Evolutionary conservation across 2,888 invertebrate genomes (phyloP).

Genomic region (Ichneumon xanthorius): DNA sequence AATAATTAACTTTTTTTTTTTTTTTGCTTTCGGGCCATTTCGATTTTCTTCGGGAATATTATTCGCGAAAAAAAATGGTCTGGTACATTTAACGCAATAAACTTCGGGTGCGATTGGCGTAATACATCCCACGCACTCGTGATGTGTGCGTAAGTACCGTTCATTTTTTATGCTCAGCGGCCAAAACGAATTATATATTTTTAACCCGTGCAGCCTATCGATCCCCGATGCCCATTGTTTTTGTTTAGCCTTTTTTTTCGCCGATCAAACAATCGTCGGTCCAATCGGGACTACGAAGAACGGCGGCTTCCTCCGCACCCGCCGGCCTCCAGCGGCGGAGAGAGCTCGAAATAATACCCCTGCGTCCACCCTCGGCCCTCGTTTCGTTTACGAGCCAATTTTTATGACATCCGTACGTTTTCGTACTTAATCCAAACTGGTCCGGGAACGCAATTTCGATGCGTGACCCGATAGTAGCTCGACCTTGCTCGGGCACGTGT

Average conservation of each 20-base stretch:
- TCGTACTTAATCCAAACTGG: slow-evolving; percentile 61
- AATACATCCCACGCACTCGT: neutral
- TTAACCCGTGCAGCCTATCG: slow-evolving; percentile 45
- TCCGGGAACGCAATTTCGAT: slow-evolving; percentile 57
- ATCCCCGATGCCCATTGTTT: slow-evolving; percentile 50
- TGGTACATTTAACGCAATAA: slow-evolving; percentile 15
- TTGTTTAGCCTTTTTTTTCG: too few relatives aligned
- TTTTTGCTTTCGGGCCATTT: slow-evolving; percentile 18
- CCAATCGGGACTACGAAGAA: slow-evolving; percentile 30
- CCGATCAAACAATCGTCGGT: slow-evolving; percentile 44
- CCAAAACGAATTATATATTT: slow-evolving; percentile 45
- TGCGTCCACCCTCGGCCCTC: slow-evolving; percentile 21
- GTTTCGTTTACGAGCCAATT: slow-evolving; percentile 73
- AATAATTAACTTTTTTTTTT: too few relatives aligned
- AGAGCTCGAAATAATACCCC: slow-evolving; percentile 66
- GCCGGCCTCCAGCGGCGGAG: neutral
- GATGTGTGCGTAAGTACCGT: neutral
- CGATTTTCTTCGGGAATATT: neutral
- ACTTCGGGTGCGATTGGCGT: slow-evolving; percentile 8
- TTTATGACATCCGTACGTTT: slow-evolving; percentile 72
- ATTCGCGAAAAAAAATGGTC: neutral
- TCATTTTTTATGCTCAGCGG: slow-evolving; percentile 34
- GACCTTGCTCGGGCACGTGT: slow-evolving; percentile 33
- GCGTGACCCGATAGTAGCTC: slow-evolving; percentile 46
- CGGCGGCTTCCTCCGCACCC: neutral